phyloP scores from a whole-genome alignment of 92 coral and sea anemone genomes.

The Umimayanthus chanpuru region DNA sequence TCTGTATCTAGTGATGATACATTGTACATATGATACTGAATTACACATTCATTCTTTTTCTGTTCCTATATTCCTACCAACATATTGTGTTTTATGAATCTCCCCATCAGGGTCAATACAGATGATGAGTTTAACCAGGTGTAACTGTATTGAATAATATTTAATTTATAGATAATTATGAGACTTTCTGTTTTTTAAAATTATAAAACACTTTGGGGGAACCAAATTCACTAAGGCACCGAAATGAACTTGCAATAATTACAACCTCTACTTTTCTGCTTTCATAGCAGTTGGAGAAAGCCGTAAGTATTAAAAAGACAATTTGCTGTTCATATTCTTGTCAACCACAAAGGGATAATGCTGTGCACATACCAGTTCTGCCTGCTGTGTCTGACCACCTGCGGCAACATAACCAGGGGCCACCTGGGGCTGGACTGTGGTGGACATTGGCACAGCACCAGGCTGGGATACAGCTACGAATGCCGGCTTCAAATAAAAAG shows the following conservation, averaged over 20 bases:
- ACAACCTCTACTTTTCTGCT: background rate
- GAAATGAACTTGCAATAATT: background rate
- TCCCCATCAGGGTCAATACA: too few species aligned
- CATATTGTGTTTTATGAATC: too few species aligned
- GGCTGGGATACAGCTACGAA: constrained; percentile 16
- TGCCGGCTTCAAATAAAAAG: background rate
- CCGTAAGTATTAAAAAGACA: background rate
- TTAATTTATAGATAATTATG: too few species aligned
- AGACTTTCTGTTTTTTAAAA: too few species aligned
- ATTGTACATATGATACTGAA: too few species aligned
- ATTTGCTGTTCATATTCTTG: background rate
- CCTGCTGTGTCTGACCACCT: background rate
- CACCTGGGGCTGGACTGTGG: background rate
- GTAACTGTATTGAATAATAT: too few species aligned
- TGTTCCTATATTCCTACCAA: too few species aligned
- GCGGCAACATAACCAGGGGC: background rate
- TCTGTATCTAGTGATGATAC: too few species aligned
- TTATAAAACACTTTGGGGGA: too few species aligned
- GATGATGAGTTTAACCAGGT: too few species aligned
- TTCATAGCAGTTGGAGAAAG: background rate
- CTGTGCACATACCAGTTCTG: background rate
- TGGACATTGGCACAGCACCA: background rate
- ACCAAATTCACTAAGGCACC: background rate
- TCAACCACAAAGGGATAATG: background rate
- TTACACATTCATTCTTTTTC: too few species aligned